Evolutionary conservation across 1,140 invertebrate genomes (phyloP), one percentile per base, ranked within the genome.

Genomic region (Procambarus clarkii): DNA sequence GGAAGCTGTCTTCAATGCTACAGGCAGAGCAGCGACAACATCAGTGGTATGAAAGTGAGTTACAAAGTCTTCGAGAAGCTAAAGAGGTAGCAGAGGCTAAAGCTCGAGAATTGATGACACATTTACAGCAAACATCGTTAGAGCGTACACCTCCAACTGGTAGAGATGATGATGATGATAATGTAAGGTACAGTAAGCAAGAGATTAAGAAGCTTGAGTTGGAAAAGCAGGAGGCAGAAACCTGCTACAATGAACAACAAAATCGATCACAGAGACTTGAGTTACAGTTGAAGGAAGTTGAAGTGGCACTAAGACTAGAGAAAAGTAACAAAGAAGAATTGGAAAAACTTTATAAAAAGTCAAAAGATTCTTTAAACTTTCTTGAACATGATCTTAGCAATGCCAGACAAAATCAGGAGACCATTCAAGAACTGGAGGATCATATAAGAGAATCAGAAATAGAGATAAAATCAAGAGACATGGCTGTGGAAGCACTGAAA

Each of bases 61-160:
- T 85, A 74, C 89, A 91, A 11, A 74, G 48, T n/a, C 89, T 85
- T 21, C 54, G 50, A 45, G 76, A 91, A 18, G 89, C 89, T 8
- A 77, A 78, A 76, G 82, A 91, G 8, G n/a, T 64, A 18, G 76
- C 89, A 48, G 89, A 91, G 60, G 58, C 48, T 24, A 84, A 60
- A 34, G 60, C 69, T 15, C 71, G 64, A n/a, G 89, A 91, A 45
- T 3, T 91, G 45, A 78, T 91, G 74, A 21, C 44, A 21, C 60
- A 46, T 50, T 21, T 91, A 11, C 82, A 84, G 45, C 82, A 77
- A 9, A 18, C 82, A 15, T 83, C 80, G 45, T 44, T 85, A 45
- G 76, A 91, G 18, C 89, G 89, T 71, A 91, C 83, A 18, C 89
- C 88, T 64, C 89, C 89, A 18, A 79, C 89, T 13, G 83, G 89